Conservation (phyloP, 2,888 invertebrate genomes). For the Ecliptopera silaceata region DNA sequence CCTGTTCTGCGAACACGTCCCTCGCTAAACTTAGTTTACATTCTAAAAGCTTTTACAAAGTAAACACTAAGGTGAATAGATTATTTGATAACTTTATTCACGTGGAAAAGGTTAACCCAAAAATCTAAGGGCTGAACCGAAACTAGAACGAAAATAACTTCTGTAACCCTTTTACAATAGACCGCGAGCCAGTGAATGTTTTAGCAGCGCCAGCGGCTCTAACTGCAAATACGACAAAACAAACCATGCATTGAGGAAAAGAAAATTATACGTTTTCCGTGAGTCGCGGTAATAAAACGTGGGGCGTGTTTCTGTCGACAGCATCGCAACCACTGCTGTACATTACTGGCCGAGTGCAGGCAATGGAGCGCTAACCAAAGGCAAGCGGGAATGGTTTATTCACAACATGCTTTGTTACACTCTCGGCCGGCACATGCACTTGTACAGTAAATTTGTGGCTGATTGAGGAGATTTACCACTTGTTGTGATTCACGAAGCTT, state of each 20-base stretch:
- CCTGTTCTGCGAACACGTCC: conserved; percentile 1
- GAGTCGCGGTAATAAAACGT: conserved; percentile 33
- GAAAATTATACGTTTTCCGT: conserved; percentile 37
- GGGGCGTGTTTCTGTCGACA: conserved; percentile 24
- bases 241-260: conserved; percentile 36
- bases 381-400: conserved; percentile 28
- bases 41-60: conserved; percentile 16
- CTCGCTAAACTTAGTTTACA: conserved; percentile 6
- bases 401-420: conserved; percentile 31
- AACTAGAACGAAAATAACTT: conserved; percentile 27
- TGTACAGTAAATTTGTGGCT: conserved; percentile 31
- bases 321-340: conserved; percentile 19
- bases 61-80: conserved; percentile 22
- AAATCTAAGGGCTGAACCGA: conserved; percentile 18
- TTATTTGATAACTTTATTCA: conserved; percentile 27
- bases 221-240: conserved; percentile 30
- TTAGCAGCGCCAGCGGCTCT: conserved; percentile 24
- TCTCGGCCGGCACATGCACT: conserved; percentile 29
- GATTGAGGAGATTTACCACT: conserved; percentile 34
- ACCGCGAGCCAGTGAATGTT: conserved; percentile 30
- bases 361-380: conserved; percentile 24
- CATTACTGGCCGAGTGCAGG: conserved; percentile 24
- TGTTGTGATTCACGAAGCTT: conserved; percentile 27
- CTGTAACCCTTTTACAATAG: conserved; percentile 26
- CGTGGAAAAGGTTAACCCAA: conserved; percentile 23